Conservation (phyloP, 2,113 vertebrate genomes). For the Triplophysa tibetana region DNA sequence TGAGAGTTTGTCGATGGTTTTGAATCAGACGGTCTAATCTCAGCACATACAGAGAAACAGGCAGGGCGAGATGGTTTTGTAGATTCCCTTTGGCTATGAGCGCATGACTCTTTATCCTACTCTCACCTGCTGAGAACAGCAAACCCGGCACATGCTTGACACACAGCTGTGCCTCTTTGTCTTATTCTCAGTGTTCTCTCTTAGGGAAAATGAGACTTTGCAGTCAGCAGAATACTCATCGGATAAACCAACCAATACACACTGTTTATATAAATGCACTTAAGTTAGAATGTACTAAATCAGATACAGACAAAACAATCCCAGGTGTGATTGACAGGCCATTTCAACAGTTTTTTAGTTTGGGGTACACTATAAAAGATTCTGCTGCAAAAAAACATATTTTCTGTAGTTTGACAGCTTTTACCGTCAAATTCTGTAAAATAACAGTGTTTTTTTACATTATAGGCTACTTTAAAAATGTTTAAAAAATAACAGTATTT, state of each 20-base stretch:
- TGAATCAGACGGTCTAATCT: slow-evolving; percentile 13
- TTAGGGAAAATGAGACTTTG: slow-evolving; percentile 29
- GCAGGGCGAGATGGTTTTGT: slow-evolving; percentile 16
- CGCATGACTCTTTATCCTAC: slow-evolving; percentile 16
- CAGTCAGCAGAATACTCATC: slow-evolving; percentile 44
- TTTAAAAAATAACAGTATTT: neutral
- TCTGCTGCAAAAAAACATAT: too few species aligned
- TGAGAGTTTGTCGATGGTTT: slow-evolving; percentile 14
- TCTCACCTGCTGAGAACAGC: slow-evolving; percentile 36
- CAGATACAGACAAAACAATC: neutral
- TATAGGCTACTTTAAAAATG: too few species aligned
- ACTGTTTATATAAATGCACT: slow-evolving; percentile 7
- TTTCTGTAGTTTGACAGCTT: too few species aligned
- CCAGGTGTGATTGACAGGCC: too few species aligned
- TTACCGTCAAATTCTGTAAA: too few species aligned
- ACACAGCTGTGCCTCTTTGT: slow-evolving; percentile 29
- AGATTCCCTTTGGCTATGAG: slow-evolving; percentile 3
- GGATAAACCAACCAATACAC: slow-evolving; percentile 27
- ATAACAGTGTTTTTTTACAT: too few species aligned
- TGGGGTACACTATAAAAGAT: too few species aligned
- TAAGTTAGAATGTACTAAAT: neutral
- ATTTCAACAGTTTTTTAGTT: too few species aligned
- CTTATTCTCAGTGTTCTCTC: slow-evolving; percentile 14
- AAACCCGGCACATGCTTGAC: slow-evolving; percentile 11
- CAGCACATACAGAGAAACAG: slow-evolving; percentile 1